Evolutionary conservation across 1,140 invertebrate species (phyloP).

Genomic region (Neotoxoptera formosana): DNA sequence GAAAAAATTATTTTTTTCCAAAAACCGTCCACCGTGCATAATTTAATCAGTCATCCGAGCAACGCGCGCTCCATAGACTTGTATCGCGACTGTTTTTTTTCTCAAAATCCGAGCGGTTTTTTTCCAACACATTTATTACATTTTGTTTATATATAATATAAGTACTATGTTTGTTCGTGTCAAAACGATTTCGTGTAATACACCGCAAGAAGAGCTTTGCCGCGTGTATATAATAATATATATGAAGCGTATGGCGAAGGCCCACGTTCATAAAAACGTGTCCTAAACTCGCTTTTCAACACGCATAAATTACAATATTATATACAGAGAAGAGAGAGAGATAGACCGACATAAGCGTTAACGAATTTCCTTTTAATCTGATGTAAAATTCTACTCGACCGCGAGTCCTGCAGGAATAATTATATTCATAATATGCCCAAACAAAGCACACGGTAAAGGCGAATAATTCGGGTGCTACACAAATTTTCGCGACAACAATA

Average conservation of each 20-base stretch:
- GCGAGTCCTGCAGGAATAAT: neutral
- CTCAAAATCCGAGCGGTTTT: slow-evolving; percentile 1
- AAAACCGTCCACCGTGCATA: slow-evolving; percentile 51
- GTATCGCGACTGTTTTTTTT: slow-evolving; percentile 25
- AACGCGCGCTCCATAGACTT: neutral
- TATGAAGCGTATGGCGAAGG: neutral
- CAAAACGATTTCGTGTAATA: neutral
- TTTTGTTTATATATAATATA: neutral
- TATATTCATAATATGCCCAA: neutral
- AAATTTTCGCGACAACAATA: neutral
- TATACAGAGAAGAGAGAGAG: neutral
- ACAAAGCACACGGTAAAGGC: neutral
- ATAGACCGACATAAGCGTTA: no score
- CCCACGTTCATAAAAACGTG: neutral
- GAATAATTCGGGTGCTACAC: neutral
- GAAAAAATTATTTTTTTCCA: neutral
- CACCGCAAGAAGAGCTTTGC: neutral
- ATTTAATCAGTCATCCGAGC: slow-evolving; percentile 52
- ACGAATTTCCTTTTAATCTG: neutral
- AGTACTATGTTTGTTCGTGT: neutral
- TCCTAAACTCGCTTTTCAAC: neutral
- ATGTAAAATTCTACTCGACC: neutral
- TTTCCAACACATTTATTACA: neutral
- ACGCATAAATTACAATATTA: neutral
- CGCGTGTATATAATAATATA: neutral